Percentiles rank a stretch among this genome's conserved stretches.
Evolutionary conservation across 2,888 invertebrate genomes (phyloP).

Genomic region (Patella depressa): DNA sequence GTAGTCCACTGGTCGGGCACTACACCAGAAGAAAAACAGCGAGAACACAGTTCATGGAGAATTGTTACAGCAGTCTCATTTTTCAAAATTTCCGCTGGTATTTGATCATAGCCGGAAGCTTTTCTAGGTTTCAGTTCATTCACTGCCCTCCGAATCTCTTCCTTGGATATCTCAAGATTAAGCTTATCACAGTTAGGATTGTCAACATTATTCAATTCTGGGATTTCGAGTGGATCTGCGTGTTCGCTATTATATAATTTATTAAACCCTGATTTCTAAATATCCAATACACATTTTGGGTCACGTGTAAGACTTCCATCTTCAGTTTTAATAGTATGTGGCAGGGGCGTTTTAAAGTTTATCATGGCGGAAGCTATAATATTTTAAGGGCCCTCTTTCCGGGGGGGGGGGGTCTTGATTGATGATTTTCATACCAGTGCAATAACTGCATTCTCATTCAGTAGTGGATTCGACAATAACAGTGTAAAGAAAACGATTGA

Average conservation of each 20-base stretch:
- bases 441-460: too few relatives aligned
- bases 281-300: background rate
- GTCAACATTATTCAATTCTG: background rate
- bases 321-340: background rate
- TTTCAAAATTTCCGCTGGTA: slow-evolving; percentile 22
- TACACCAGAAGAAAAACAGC: slow-evolving; percentile 13
- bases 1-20: background rate
- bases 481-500: too few relatives aligned
- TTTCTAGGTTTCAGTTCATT: slow-evolving; percentile 24
- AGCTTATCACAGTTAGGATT: background rate
- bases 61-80: slow-evolving; percentile 26
- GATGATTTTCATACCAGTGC: too few relatives aligned
- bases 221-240: background rate
- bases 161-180: slow-evolving; percentile 22
- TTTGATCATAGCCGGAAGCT: slow-evolving; percentile 24
- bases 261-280: background rate
- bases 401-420: too few relatives aligned
- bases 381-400: too few relatives aligned
- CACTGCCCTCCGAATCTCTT: slow-evolving; percentile 27
- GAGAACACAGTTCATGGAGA: slow-evolving; percentile 25
- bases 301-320: background rate
- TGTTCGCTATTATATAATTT: background rate
- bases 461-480: too few relatives aligned
- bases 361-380: too few relatives aligned
- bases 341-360: too few relatives aligned